A percentile compares a stretch with the other conserved stretches of the same genome.
These are phyloP conservation scores for Hydraecia micacea DNA, from an alignment of 2,888 invertebrate genomes.

Conservation along the genomic window DNA sequence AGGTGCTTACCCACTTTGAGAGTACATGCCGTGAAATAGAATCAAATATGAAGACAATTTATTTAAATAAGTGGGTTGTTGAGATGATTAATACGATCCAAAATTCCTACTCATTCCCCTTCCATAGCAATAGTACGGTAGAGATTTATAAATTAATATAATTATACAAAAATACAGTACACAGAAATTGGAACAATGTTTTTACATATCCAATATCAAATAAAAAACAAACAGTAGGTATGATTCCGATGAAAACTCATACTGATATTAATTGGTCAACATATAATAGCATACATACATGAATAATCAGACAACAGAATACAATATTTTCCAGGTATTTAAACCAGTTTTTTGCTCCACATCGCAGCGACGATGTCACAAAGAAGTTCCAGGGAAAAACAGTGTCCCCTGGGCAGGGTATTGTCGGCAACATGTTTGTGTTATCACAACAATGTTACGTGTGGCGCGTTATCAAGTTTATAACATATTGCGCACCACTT, in stretches of 20 bases:
- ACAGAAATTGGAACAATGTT: not conserved
- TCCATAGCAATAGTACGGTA: not conserved
- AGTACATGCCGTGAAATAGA: not conserved
- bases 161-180: not conserved
- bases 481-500: slow-evolving; percentile 56
- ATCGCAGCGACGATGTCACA: slow-evolving; percentile 15
- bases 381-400: slow-evolving; percentile 51
- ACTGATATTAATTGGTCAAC: not conserved
- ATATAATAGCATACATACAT: not conserved
- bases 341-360: slow-evolving; percentile 32
- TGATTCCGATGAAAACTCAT: not conserved
- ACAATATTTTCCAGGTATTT: slow-evolving; percentile 26
- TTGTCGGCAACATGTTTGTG: slow-evolving; percentile 44
- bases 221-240: not conserved
- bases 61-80: not conserved
- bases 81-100: not conserved
- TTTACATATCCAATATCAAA: not conserved
- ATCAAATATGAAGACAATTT: not conserved
- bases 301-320: not conserved
- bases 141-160: not conserved
- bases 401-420: slow-evolving; percentile 44
- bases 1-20: not conserved
- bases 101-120: not conserved
- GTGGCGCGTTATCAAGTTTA: slow-evolving; percentile 56
- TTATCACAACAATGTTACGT: slow-evolving; percentile 53